Evolutionary conservation across 2,888 invertebrate species (phyloP).

Genomic region (Odontocolon sp.): DNA sequence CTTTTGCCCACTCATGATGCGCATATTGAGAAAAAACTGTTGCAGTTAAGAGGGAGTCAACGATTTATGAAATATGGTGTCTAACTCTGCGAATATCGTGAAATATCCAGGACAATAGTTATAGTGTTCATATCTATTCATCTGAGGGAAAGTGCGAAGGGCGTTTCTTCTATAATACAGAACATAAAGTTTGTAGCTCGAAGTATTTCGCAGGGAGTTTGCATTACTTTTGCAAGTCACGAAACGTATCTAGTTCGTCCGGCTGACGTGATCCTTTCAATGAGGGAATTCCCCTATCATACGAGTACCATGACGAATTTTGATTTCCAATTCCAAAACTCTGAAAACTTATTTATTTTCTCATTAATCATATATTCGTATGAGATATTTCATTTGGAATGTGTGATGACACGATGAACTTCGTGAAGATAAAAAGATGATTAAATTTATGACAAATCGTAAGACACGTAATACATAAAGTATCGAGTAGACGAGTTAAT

Average conservation of each 20-base stretch:
- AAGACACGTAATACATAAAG: too few relatives aligned
- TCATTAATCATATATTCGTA: slow-evolving; percentile 21
- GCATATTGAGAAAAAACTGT: slow-evolving; percentile 54
- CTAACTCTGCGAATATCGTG: slow-evolving; percentile 38
- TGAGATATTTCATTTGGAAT: too few relatives aligned
- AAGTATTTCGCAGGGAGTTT: slow-evolving; percentile 17
- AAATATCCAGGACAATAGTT: slow-evolving; percentile 44
- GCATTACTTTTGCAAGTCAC: slow-evolving; percentile 56
- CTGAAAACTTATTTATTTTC: slow-evolving; percentile 39
- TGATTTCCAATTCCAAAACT: slow-evolving; percentile 48
- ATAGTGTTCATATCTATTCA: slow-evolving; percentile 16
- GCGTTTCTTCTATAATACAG: slow-evolving; percentile 6
- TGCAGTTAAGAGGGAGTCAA: slow-evolving; percentile 40
- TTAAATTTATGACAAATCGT: too few relatives aligned
- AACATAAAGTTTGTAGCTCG: not conserved
- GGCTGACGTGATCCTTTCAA: slow-evolving; percentile 12
- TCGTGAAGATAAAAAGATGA: too few relatives aligned
- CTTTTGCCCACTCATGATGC: slow-evolving; percentile 45
- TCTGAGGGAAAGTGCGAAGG: slow-evolving; percentile 44
- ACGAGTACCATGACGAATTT: slow-evolving; percentile 48
- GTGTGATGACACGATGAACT: too few relatives aligned
- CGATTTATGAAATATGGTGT: slow-evolving; percentile 50
- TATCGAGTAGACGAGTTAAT: too few relatives aligned
- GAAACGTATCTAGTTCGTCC: slow-evolving; percentile 39
- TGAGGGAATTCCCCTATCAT: slow-evolving; percentile 19